Base-by-base conservation (phyloP, 2,888 invertebrate species). In the Netelia melanura region DNA sequence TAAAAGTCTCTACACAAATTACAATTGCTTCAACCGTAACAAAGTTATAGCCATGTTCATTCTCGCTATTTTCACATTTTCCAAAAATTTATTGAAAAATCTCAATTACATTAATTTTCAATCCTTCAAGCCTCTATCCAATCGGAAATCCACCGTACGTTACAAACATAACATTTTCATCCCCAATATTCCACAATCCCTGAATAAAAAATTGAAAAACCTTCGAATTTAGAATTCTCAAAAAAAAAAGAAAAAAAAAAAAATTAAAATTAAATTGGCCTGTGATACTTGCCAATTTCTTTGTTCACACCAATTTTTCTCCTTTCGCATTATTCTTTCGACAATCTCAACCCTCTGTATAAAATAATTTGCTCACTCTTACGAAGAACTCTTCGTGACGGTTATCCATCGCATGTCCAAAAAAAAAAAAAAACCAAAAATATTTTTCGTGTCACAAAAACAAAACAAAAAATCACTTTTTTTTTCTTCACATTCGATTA, bases 391-490 rank as follows among this genome's bases (percentile, higher is more conserved):
- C 82, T 85, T 86, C 72, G 68, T 52, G 81, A 85, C 86, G 84
- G 84, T 86, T 83, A 87, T 85, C 91, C 91, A 91, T 91, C 86
- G 90, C 90, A 91, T 91, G 56, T 86, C 89, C 87, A 70, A n/a
- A 56, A 43, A 67, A 44, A 86, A 76, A 61, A 25, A 30, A 30
- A 21, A 21, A 21, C 21, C 21, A 21, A 21, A 21, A 21, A 52
- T 44, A 21, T 68, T 65, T 38, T 3, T 56, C 10, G 17, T 52
- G 23, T n/a, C 17, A 52, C 11, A 10, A 44, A 48, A 54, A 23
- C 23, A 21, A 61, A 21, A n/a, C n/a, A 71, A 25, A 38, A 21
- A 61, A 21, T 38, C 38, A 30, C 38, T 6, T 38, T 38, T 38
- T 38, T 38, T 38, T 38, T 38, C 8, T 38, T 38, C 38, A 38